These are phyloP conservation scores for Pelmatolapia mariae DNA, from an alignment of 2,113 vertebrate species.

Conservation along the genomic window DNA sequence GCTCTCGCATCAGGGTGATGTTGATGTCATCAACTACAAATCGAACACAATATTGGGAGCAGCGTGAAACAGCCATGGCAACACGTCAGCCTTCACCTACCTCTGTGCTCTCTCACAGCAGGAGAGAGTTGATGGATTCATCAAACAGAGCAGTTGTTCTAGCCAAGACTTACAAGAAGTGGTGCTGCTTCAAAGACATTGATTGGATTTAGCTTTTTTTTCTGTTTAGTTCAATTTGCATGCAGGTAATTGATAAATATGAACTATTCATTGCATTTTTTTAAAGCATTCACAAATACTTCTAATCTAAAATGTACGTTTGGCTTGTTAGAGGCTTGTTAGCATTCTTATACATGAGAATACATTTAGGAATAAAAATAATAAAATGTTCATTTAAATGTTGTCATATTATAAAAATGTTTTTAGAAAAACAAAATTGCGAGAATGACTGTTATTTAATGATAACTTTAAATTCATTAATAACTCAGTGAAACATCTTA, in stretches of 20 bases:
- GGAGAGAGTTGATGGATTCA: neutral
- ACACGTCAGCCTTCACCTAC: neutral
- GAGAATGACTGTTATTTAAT: neutral
- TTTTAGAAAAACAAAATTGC: neutral
- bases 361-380: neutral
- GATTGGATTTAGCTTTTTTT: neutral
- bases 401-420: neutral
- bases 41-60: conserved; percentile 1
- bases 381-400: neutral
- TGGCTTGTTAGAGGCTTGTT: neutral
- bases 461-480: neutral
- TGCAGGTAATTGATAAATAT: neutral
- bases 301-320: neutral
- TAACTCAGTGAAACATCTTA: conserved; percentile 50
- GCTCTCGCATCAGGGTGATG: conserved; percentile 87
- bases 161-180: neutral
- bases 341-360: neutral
- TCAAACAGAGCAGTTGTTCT: neutral
- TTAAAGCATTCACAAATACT: neutral
- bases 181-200: neutral
- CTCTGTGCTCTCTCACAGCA: neutral
- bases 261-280: neutral
- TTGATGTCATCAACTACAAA: conserved; percentile 90
- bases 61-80: conserved; percentile 11
- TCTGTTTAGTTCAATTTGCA: neutral